A percentile compares a stretch with the other conserved stretches of the same genome.
These are phyloP conservation scores for Melanophora roralis DNA, from an alignment of 2,888 invertebrate species.

Conservation along the genomic window DNA sequence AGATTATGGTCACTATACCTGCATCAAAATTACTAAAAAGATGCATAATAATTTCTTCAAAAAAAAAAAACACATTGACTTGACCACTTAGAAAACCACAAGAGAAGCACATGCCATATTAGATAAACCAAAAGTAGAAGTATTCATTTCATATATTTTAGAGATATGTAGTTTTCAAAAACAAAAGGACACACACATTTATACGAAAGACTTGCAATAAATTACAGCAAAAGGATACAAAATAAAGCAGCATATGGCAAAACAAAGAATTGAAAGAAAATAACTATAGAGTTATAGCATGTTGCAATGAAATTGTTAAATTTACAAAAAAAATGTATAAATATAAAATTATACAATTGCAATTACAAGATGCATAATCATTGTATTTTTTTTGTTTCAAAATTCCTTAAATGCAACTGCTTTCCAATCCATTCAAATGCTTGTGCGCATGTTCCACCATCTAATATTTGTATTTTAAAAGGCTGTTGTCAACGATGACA, in stretches of 20 bases:
- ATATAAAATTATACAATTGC: conserved; percentile 52
- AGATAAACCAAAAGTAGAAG: neutral
- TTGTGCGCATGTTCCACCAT: conserved; percentile 17
- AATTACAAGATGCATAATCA: conserved; percentile 62
- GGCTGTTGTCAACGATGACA: neutral
- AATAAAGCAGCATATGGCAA: conserved; percentile 48
- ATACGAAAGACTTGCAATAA: neutral
- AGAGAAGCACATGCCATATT: conserved; percentile 53
- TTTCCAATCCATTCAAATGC: neutral
- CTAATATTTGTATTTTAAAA: neutral
- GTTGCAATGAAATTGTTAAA: neutral
- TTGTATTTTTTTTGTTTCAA: neutral
- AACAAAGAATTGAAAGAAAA: neutral
- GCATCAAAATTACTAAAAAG: conserved; percentile 18
- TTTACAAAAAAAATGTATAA: conserved; percentile 18
- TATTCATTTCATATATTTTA: conserved; percentile 27
- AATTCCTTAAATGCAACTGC: conserved; percentile 34
- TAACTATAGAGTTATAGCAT: neutral
- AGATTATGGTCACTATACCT: conserved; percentile 53
- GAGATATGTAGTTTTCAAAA: neutral
- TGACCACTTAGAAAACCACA: conserved; percentile 57
- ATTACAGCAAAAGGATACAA: conserved; percentile 24
- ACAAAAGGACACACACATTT: conserved; percentile 51
- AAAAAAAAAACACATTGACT: conserved; percentile 12
- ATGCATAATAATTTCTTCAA: conserved; percentile 21